Percentiles rank a stretch among this genome's conserved stretches.
Evolutionary conservation across 2,113 vertebrate genomes (phyloP).

Genomic region (Ovis aries): ARS-UI_Ramb_v3.0 NC_056054.1:34755501-34756000

Average conservation of each 20-base stretch:
- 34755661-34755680: slow-evolving; percentile 93
- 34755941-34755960: background rate
- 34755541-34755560: background rate
- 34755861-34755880: background rate
- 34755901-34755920: background rate
- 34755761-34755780: slow-evolving; percentile 99
- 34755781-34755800: slow-evolving; percentile 61
- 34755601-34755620: slow-evolving; percentile 87
- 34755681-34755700: slow-evolving; percentile 91
- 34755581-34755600: slow-evolving; percentile 34
- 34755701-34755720: slow-evolving; percentile 90
- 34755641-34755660: slow-evolving; percentile 94
- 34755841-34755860: background rate
- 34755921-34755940: background rate
- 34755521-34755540: background rate
- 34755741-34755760: slow-evolving; percentile 91
- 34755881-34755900: background rate
- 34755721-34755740: slow-evolving; percentile 92
- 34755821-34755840: background rate
- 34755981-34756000: background rate
- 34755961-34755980: background rate
- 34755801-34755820: slow-evolving; percentile 25
- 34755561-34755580: background rate
- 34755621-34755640: slow-evolving; percentile 95
- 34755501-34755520: background rate